Conservation (phyloP, 1,140 invertebrate species). For the Drosophila mayri region DNA sequence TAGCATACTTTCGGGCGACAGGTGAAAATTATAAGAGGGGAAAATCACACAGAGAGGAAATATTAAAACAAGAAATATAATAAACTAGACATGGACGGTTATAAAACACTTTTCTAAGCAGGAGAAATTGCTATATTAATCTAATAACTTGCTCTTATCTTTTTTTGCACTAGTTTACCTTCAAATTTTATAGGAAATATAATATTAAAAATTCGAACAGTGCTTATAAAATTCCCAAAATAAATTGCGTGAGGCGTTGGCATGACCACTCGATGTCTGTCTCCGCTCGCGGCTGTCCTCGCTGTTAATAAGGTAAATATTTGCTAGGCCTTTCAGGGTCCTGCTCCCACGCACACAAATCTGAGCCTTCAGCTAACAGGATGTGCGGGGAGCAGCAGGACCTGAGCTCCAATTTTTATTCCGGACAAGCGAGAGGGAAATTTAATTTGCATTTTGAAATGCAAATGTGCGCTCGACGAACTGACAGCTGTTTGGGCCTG, state of each 20-base stretch:
- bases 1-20: conserved; percentile 57
- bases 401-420: conserved; percentile 26
- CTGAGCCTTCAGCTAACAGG: conserved; percentile 4
- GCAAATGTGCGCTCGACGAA: conserved; percentile 59
- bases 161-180: too few relatives aligned
- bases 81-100: too few relatives aligned
- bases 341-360: conserved; percentile 29
- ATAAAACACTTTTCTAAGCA: too few relatives aligned
- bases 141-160: not conserved
- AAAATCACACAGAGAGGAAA: not conserved
- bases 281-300: conserved; percentile 33
- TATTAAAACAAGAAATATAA: not conserved
- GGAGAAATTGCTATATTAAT: too few relatives aligned
- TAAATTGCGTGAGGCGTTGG: conserved; percentile 49
- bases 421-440: conserved; percentile 33
- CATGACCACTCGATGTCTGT: conserved; percentile 47
- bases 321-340: conserved; percentile 48
- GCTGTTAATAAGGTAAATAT: conserved; percentile 77
- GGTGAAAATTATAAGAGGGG: conserved; percentile 3
- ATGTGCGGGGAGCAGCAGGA: conserved; percentile 2
- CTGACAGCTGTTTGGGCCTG: conserved; percentile 71
- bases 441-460: conserved; percentile 78
- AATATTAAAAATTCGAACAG: not conserved
- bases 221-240: conserved; percentile 1
- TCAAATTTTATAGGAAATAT: not conserved